A percentile compares a stretch with the other conserved stretches of the same genome.
phyloP scores from a whole-genome alignment of 2,888 invertebrate genomes.

The Thecophora atra region DNA sequence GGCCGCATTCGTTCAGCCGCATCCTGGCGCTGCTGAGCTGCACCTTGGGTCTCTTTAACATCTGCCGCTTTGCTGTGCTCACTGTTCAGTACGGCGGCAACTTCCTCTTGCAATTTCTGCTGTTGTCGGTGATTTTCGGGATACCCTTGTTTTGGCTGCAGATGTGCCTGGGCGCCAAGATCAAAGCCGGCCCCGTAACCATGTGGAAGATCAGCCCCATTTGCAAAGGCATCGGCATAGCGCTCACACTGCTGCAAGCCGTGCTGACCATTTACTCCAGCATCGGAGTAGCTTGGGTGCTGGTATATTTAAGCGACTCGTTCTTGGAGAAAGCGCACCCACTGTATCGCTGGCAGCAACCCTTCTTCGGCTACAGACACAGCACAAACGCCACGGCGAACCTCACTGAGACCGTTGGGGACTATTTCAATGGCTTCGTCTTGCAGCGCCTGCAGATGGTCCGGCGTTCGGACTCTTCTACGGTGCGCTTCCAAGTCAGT shows the following conservation, averaged over 20 bases:
- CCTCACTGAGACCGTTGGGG: slow-evolving; percentile 80
- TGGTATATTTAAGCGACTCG: slow-evolving; percentile 87
- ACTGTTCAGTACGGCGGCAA: slow-evolving; percentile 87
- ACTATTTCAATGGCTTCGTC: slow-evolving; percentile 87
- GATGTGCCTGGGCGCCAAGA: slow-evolving; percentile 84
- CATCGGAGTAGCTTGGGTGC: slow-evolving; percentile 90
- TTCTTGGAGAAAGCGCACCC: slow-evolving; percentile 69
- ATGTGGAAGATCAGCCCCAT: slow-evolving; percentile 95
- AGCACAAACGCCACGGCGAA: slow-evolving; percentile 65
- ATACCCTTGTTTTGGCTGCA: slow-evolving; percentile 87
- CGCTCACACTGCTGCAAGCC: slow-evolving; percentile 80
- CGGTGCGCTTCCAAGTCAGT: slow-evolving; percentile 59
- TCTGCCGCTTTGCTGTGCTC: slow-evolving; percentile 86
- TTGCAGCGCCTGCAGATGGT: slow-evolving; percentile 68
- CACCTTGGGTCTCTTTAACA: slow-evolving; percentile 87
- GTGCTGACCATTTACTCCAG: slow-evolving; percentile 87
- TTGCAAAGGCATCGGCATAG: slow-evolving; percentile 89
- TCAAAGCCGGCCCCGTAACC: slow-evolving; percentile 85
- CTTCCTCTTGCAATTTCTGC: slow-evolving; percentile 87
- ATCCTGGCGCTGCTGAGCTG: slow-evolving; percentile 85
- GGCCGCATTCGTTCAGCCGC: slow-evolving; percentile 80
- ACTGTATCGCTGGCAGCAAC: slow-evolving; percentile 54
- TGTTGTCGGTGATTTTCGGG: slow-evolving; percentile 82
- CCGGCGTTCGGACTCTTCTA: slow-evolving; percentile 58
- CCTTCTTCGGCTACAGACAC: slow-evolving; percentile 68